Evolutionary conservation across 2,113 vertebrate genomes (phyloP).

Genomic region (Solea senegalensis): DNA sequence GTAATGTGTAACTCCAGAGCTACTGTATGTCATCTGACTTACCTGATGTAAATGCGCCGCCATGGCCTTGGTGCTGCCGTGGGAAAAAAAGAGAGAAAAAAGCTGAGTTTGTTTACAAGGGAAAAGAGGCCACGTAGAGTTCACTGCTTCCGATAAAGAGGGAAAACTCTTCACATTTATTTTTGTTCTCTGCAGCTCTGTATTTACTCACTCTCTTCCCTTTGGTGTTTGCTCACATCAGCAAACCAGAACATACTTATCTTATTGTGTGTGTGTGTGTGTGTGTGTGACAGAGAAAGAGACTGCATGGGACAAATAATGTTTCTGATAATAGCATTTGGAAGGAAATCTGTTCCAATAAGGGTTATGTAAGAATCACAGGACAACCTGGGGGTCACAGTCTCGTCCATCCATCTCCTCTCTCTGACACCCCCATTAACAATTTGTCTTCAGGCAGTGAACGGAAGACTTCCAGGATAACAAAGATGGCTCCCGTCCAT

Average conservation of each 20-base stretch:
- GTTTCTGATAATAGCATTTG: constrained; percentile 56
- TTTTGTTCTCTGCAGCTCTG: constrained; percentile 47
- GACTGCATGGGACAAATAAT: constrained; percentile 27
- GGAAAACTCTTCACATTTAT: constrained; percentile 58
- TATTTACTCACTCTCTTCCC: constrained; percentile 43
- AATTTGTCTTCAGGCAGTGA: constrained; percentile 88
- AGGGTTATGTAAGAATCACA: constrained; percentile 73
- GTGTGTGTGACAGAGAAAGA: constrained; percentile 3
- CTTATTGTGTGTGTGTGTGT: constrained; percentile 33
- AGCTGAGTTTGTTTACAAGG: constrained; percentile 39
- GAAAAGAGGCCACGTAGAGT: constrained; percentile 49
- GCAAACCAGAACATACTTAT: constrained; percentile 46
- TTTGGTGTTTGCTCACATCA: constrained; percentile 60
- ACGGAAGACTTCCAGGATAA: constrained; percentile 90
- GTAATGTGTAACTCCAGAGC: constrained; percentile 4
- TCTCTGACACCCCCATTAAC: constrained; percentile 47
- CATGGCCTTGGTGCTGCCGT: constrained; percentile 13
- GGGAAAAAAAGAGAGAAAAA: constrained; percentile 35
- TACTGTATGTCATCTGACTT: constrained; percentile 12
- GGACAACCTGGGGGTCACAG: constrained; percentile 67
- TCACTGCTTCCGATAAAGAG: constrained; percentile 60
- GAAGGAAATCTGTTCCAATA: constrained; percentile 78
- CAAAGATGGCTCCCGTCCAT: constrained; percentile 95
- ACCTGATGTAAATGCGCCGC: constrained; percentile 35
- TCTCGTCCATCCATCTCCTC: constrained; percentile 58